Base-by-base conservation (phyloP, 2,888 invertebrate genomes). In the Drosophila paucipuncta region DNA sequence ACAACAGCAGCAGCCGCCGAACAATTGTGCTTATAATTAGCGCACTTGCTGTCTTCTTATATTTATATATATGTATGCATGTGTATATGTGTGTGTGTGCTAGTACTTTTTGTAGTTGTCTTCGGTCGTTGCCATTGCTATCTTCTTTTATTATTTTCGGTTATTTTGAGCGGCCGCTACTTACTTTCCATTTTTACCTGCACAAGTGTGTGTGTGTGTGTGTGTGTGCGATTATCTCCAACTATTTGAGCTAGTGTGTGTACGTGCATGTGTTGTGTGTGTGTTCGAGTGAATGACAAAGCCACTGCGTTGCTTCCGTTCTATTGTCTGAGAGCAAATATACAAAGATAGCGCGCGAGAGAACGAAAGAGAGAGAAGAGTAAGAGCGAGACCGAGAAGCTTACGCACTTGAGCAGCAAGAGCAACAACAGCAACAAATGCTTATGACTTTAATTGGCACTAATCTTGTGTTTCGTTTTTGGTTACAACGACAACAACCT, bases 161-260 rank as follows among this genome's bases (percentile, higher is more conserved):
- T 81, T 82, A 82, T 81, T 81, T 81, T 79, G 68, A 72, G 73
- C 76, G 58, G 49, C 61, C 65, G 52, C 63, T 69, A 76, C 83
- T 83, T 85, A 86, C 87, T 87, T 87, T 87, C 90, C 89, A 85
- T 87, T 87, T 87, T 89, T 75, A 85, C 87, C 82, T 89, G 74
- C 73, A 72, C 47, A 47, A 47, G 47, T 47, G 71, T 71, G 73
- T 53, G 67, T 67, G 68, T 71, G 73, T 53, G 67, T 67, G 68
- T 72, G 76, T 82, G 68, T 43, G 74, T 68, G 75, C 39, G 67
- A 71, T 75, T 68, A 69, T 73, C 60, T 63, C 62, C 47, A 25
- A 39, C 11, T 60, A 18, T 50, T 41, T 64, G 54, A 68, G 54
- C 41, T 25, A 52, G 53, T 54, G 61, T 35, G 43, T 67, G 47